Evolutionary conservation across 2,113 vertebrate genomes (phyloP).

Genomic region (Callocephalon fimbriatum): DNA sequence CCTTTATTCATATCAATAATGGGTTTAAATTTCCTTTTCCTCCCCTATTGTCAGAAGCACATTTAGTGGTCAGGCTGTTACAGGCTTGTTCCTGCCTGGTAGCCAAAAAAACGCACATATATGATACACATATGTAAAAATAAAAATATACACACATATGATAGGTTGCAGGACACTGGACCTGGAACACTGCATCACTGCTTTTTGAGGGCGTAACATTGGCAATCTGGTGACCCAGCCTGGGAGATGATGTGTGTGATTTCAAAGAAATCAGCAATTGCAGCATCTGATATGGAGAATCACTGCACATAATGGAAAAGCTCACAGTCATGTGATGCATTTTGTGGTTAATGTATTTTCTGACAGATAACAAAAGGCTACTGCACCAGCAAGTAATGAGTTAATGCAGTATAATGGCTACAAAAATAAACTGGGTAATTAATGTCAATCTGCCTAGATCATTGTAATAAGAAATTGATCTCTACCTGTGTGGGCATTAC

Average conservation of each 20-base stretch:
- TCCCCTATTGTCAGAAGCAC: background rate
- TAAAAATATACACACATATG: background rate
- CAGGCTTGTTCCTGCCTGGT: background rate
- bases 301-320: background rate
- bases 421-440: background rate
- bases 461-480: background rate
- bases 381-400: background rate
- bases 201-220: background rate
- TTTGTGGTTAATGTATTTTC: background rate
- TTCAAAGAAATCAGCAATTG: background rate
- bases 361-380: background rate
- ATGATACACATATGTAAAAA: background rate
- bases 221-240: background rate
- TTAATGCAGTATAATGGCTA: background rate
- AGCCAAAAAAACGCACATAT: background rate
- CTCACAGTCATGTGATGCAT: background rate
- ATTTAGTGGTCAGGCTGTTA: background rate
- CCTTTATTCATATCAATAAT: background rate
- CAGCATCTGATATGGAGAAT: background rate
- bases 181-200: background rate
- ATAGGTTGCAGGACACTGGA: background rate
- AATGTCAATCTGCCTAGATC: background rate
- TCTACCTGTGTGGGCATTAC: background rate
- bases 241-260: background rate
- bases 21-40: background rate